Percentiles rank a stretch among this genome's conserved stretches.
Conservation (phyloP, 2,888 invertebrate genomes). For the Meiosimyza platycephala region DNA sequence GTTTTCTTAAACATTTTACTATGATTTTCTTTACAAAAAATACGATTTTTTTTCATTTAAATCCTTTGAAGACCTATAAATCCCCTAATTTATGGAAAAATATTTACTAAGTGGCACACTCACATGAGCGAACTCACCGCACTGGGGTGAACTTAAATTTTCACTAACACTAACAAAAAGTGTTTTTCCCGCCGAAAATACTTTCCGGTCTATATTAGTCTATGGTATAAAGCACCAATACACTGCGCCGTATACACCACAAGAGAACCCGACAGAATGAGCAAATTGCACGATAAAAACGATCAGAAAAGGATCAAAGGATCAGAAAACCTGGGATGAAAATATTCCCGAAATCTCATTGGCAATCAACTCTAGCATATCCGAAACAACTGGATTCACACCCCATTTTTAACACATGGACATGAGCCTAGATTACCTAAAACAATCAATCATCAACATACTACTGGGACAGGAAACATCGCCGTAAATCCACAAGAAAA, state of each 20-base stretch:
- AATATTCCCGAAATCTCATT: constrained; percentile 9
- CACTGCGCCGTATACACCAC: constrained; percentile 6
- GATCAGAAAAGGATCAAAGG: constrained; percentile 7
- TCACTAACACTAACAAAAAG: too few relatives aligned
- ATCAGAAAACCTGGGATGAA: constrained; percentile 15
- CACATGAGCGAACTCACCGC: too few relatives aligned
- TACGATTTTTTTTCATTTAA: too few relatives aligned
- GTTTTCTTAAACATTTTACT: too few relatives aligned
- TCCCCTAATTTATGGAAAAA: too few relatives aligned
- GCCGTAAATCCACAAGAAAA: too few relatives aligned
- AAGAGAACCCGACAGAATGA: constrained; percentile 23
- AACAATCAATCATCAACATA: neutral
- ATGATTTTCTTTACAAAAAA: too few relatives aligned
- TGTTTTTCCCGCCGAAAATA: too few relatives aligned
- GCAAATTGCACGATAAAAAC: constrained; percentile 19
- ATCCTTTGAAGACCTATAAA: too few relatives aligned
- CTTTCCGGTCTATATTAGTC: too few relatives aligned
- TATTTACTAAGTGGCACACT: too few relatives aligned
- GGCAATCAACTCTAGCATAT: neutral
- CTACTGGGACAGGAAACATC: neutral
- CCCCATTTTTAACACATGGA: constrained; percentile 12
- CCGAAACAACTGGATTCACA: neutral
- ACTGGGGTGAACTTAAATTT: too few relatives aligned
- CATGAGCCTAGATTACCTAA: constrained; percentile 7
- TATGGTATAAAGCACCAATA: neutral